Evolutionary conservation across 2,888 invertebrate genomes (phyloP), one percentile per base, ranked within the genome.

Genomic region (Volucella inflata): DNA sequence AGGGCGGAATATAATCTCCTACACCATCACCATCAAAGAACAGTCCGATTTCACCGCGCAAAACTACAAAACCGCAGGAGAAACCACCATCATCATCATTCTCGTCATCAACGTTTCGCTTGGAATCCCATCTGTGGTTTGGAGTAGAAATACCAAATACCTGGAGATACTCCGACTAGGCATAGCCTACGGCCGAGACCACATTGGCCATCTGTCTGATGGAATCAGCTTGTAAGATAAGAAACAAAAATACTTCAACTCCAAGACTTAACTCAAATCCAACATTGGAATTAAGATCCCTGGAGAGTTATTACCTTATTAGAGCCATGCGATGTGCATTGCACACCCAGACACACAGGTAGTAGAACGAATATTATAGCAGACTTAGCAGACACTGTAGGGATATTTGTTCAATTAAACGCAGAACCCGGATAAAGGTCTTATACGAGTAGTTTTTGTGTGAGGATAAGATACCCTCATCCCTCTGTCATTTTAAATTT

Each of bases 361-460:
- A 82, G 51, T 8, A 17, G 30, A 48, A 40, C 62, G 48, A 48
- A n/a, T 8, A 17, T 21, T 4, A 21, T 21, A 11, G 3, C 2
- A 12, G 44, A 30, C 44, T 30, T 16, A 16, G 4, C 55, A 30
- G 3, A 10, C 42, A 9, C 62, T 8, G 21, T 36, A 50, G 46
- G 51, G 68, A 79, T 79, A 79, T 79, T 84, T 84, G 84, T 84
- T 84, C 84, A 84, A 84, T 84, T 84, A 84, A 84, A 84, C 65
- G 57, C 84, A 79, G 79, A 59, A 14, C n/a, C n/a, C 36, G 51
- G 42, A 10, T 65, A 16, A 53, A 17, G n/a, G 42, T 11, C 62
- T 77, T 53, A n/a, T n/a, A n/a, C n/a, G n/a, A n/a, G 16, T 21
- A 42, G n/a, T 38, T 51, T 40, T 21, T 21, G 21, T 21, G 21